These are phyloP conservation scores for Apostichopus japonicus DNA, from an alignment of 35 echinoderm and acorn worm species.

Conservation along the genomic window DNA sequence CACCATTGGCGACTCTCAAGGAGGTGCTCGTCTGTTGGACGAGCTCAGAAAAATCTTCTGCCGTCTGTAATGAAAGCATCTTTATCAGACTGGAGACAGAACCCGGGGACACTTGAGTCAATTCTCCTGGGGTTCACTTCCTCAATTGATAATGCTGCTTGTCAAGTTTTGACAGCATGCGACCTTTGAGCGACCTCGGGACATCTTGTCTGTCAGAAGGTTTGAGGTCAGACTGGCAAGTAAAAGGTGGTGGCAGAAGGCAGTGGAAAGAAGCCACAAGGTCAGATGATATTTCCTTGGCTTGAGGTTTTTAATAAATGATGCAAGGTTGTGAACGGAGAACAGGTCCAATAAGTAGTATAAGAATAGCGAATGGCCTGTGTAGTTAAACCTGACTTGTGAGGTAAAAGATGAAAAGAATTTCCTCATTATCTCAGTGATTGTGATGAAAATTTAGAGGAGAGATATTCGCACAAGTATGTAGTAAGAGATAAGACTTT, in stretches of 20 bases:
- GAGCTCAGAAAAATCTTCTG: background rate
- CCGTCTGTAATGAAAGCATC: slow-evolving; percentile 35
- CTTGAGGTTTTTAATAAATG: slow-evolving; percentile 32
- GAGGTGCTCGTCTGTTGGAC: background rate
- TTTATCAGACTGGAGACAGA: slow-evolving; percentile 37
- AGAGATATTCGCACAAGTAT: no score
- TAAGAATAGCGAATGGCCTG: background rate
- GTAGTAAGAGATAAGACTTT: no score
- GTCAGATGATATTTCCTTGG: slow-evolving; percentile 42
- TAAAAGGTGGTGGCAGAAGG: slow-evolving; percentile 23
- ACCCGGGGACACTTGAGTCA: slow-evolving; percentile 1
- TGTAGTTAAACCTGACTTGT: no score
- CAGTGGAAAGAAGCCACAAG: slow-evolving; percentile 6
- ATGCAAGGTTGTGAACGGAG: slow-evolving; percentile 31
- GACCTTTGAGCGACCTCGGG: slow-evolving; percentile 29
- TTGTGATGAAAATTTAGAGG: no score
- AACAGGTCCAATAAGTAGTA: background rate
- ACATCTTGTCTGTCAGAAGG: slow-evolving; percentile 30
- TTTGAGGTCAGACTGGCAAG: slow-evolving; percentile 28
- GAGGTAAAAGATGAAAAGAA: no score
- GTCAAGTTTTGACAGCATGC: slow-evolving; percentile 33
- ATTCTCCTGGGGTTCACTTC: slow-evolving; percentile 44
- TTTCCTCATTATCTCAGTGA: no score
- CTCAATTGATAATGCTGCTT: slow-evolving; percentile 22
- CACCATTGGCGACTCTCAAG: background rate